Base-by-base conservation (phyloP, 2,888 invertebrate species). In the Horisme vitalbata region DNA sequence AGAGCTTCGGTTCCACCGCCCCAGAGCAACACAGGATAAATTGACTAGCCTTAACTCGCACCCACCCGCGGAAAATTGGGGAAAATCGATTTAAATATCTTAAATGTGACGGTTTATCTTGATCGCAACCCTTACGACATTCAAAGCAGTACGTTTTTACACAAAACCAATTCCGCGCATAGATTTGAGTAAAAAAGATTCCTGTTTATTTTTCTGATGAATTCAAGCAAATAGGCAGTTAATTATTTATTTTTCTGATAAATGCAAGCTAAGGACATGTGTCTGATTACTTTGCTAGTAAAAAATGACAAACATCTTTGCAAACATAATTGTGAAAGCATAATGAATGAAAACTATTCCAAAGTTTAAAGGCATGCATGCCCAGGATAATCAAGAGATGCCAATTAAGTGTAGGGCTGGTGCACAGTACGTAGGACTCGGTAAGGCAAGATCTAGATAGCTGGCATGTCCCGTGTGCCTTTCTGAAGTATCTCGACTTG, bases 61-160 rank as follows among this genome's bases (percentile, higher is more conserved):
- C 83, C 76, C 79, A 75, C 80, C 74, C 81, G 80, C 80, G 85
- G 85, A 84, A 88, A 89, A 89, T 86, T 85, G 86, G 83, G 79
- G 80, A 78, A 87, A 89, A 88, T 89, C 88, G 86, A 89, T 89
- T 89, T 89, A 87, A 87, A 88, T 86, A 85, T 86, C 86, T 85
- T 78, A 72, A 87, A 87, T 86, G 86, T 85, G 83, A 83, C 69
- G 72, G 75, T 80, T 85, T 85, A 87, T 88, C 87, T 79, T 55
- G 82, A 85, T 85, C 73, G 70, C 47, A 57, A 48, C 55, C 52
- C 51, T 57, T 52, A 30, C 43, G 21, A 39, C 36, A 28, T 37
- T 33, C 30, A 13, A 28, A 43, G 37, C 20, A 23, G 38, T 12
- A 32, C 24, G 13, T 34, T 43, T 48, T 41, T 28, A 28, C 12